Percentiles rank a stretch among this genome's conserved stretches.
These are phyloP conservation scores for Drosophila anomelani DNA, from an alignment of 2,888 invertebrate genomes.

Conservation along the genomic window DNA sequence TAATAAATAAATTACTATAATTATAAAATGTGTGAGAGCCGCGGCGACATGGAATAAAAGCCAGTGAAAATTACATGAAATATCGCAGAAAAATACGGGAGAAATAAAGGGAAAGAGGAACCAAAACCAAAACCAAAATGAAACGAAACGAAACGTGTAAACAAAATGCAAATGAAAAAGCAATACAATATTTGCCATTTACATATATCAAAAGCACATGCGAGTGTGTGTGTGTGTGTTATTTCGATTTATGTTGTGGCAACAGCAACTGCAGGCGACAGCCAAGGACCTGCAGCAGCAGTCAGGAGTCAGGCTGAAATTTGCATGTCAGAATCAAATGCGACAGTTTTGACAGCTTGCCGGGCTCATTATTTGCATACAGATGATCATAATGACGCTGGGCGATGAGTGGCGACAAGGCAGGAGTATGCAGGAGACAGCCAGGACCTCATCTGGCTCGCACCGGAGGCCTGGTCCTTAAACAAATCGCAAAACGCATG, in stretches of 20 bases:
- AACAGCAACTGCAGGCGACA: constrained; percentile 55
- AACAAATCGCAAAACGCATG: constrained; percentile 13
- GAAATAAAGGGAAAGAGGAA: constrained; percentile 7
- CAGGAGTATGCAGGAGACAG: not conserved
- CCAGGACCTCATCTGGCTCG: constrained; percentile 6
- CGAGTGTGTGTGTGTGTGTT: constrained; percentile 33
- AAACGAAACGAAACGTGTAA: constrained; percentile 32
- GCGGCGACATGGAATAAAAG: constrained; percentile 22
- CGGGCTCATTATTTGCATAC: constrained; percentile 66
- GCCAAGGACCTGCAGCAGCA: constrained; percentile 16
- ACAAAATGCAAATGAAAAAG: constrained; percentile 65
- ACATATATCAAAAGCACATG: constrained; percentile 31
- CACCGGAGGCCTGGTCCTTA: constrained; percentile 15
- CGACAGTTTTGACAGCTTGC: constrained; percentile 68
- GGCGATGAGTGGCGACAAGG: constrained; percentile 15
- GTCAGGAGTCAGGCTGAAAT: constrained; percentile 41
- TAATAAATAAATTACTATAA: constrained; percentile 73
- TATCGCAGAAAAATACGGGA: not conserved
- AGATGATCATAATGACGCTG: constrained; percentile 29
- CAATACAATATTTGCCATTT: constrained; percentile 61
- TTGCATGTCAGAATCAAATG: constrained; percentile 72
- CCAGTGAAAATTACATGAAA: constrained; percentile 31
- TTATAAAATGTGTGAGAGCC: constrained; percentile 54
- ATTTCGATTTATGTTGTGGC: constrained; percentile 71
- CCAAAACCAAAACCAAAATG: constrained; percentile 27